phyloP scores from a whole-genome alignment of 2,797 vertebrate genomes.

The Ciconia nigra region DNA sequence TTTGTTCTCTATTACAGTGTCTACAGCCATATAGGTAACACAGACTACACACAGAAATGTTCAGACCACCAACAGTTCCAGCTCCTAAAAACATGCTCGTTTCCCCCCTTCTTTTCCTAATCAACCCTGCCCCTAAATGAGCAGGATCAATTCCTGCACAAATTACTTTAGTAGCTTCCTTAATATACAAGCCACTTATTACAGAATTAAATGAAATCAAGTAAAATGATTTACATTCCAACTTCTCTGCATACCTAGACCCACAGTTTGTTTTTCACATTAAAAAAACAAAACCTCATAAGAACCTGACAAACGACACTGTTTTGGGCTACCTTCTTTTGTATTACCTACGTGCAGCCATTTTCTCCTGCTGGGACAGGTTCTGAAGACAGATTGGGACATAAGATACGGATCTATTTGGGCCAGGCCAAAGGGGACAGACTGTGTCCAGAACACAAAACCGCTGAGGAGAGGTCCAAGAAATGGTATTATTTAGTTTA shows the following conservation, averaged over 20 bases:
- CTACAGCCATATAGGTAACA: background rate
- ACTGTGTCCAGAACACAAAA: background rate
- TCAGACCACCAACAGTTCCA: background rate
- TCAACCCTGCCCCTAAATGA: background rate
- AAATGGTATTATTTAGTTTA: background rate
- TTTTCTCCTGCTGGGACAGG: background rate
- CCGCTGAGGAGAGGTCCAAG: background rate
- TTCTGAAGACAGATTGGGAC: background rate
- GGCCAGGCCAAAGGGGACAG: background rate
- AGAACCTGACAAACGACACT: background rate
- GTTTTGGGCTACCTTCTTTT: background rate
- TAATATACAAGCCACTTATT: background rate
- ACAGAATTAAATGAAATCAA: background rate
- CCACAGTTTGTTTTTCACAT: background rate
- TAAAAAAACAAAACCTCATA: fast-evolving
- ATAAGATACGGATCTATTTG: background rate
- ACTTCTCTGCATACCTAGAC: background rate
- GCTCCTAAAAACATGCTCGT: background rate
- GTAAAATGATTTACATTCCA: background rate
- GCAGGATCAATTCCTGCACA: background rate
- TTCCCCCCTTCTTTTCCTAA: background rate
- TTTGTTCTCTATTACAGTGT: background rate
- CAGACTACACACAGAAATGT: background rate
- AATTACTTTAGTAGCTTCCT: background rate
- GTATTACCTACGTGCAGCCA: background rate